Conservation (phyloP, 2,113 vertebrate species). For the Leuciscus idus region DNA sequence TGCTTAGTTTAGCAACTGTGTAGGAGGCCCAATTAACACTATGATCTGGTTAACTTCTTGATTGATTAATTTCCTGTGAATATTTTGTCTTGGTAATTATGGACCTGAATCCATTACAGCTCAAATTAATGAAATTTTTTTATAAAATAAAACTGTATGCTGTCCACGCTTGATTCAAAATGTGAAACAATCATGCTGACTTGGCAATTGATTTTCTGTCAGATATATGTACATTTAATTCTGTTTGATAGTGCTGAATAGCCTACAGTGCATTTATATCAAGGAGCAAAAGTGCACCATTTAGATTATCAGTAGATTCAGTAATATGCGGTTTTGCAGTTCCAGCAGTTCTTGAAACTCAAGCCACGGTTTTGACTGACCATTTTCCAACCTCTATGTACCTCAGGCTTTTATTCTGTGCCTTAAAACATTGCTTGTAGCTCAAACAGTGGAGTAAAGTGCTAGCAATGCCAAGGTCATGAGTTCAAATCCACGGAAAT, state of each 20-base stretch:
- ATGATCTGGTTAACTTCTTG: constrained; percentile 22
- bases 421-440: background rate
- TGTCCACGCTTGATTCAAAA: background rate
- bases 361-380: background rate
- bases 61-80: constrained; percentile 32
- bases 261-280: background rate
- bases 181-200: constrained; percentile 34
- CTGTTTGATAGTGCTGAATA: background rate
- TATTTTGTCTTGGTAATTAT: constrained; percentile 18
- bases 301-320: background rate
- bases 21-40: constrained; percentile 14
- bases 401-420: background rate
- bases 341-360: background rate
- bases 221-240: background rate
- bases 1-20: constrained; percentile 20
- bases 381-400: background rate
- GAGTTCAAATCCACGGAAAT: background rate
- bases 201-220: constrained; percentile 46
- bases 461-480: background rate
- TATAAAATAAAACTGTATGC: constrained; percentile 14
- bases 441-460: background rate
- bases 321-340: background rate
- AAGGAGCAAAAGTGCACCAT: background rate
- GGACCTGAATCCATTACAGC: constrained; percentile 30
- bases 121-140: constrained; percentile 50